These are phyloP conservation scores for Sinhomidia bicolor DNA, from an alignment of 2,888 invertebrate species.

Conservation along the genomic window DNA sequence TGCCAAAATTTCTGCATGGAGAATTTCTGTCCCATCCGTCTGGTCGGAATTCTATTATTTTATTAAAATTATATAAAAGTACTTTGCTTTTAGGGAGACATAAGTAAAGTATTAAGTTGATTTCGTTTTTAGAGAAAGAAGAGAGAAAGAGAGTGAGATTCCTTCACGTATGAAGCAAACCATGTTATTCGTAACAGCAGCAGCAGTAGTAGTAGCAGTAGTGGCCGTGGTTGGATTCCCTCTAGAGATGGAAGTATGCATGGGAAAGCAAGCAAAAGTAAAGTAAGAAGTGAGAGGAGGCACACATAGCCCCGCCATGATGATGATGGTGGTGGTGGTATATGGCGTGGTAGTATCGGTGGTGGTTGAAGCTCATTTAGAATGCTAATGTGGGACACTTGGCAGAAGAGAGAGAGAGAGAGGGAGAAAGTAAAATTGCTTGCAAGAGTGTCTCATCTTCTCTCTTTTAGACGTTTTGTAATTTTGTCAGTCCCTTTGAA, in stretches of 20 bases:
- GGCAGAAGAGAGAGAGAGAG: conserved; percentile 74
- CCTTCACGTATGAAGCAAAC: conserved; percentile 42
- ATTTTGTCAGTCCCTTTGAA: conserved; percentile 76
- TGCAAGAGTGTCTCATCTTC: conserved; percentile 75
- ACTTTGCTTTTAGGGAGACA: conserved; percentile 35
- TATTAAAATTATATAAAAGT: conserved; percentile 59
- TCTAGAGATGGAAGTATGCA: conserved; percentile 69
- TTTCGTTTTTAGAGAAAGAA: conserved; percentile 42
- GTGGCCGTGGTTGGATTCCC: conserved; percentile 60
- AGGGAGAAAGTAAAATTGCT: conserved; percentile 73
- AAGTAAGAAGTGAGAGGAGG: conserved; percentile 50
- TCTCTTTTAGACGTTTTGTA: conserved; percentile 77
- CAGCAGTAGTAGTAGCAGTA: background rate
- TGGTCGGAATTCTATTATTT: conserved; percentile 61
- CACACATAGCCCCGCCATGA: too few relatives aligned
- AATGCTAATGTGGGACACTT: conserved; percentile 77
- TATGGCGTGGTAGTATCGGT: too few relatives aligned
- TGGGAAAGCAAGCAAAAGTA: conserved; percentile 55
- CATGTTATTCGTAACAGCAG: background rate
- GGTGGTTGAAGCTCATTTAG: conserved; percentile 75
- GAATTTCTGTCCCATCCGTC: conserved; percentile 62
- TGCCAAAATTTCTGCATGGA: conserved; percentile 73
- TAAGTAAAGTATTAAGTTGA: conserved; percentile 46
- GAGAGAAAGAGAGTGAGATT: conserved; percentile 22
- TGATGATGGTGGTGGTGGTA: conserved; percentile 45